Evolutionary conservation across 2,888 invertebrate genomes (phyloP).

Genomic region (Catotricha subobsoleta): DNA sequence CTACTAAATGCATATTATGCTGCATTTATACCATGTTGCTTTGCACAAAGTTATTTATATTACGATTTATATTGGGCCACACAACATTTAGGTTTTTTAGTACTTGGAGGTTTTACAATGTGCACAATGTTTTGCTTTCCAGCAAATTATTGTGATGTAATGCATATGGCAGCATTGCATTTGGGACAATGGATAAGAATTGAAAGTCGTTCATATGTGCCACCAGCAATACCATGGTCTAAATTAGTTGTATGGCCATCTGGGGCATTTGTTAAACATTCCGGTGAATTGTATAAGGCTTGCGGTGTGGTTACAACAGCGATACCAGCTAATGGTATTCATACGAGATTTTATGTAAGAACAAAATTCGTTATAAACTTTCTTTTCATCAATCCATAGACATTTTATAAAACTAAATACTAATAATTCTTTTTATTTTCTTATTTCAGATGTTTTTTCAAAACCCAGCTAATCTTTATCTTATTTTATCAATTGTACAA

Average conservation of each 20-base stretch:
- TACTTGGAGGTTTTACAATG: slow-evolving; percentile 68
- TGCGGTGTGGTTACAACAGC: slow-evolving; percentile 69
- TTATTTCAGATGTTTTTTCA: slow-evolving; percentile 63
- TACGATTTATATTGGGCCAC: slow-evolving; percentile 72
- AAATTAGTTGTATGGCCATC: slow-evolving; percentile 49
- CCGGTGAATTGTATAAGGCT: slow-evolving; percentile 55
- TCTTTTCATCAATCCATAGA: background rate
- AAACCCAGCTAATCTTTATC: slow-evolving; percentile 63
- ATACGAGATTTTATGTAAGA: slow-evolving; percentile 74
- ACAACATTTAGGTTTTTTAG: slow-evolving; percentile 69
- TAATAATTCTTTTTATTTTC: slow-evolving; percentile 14
- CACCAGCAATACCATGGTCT: slow-evolving; percentile 32
- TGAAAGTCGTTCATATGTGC: slow-evolving; percentile 16
- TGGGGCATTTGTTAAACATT: slow-evolving; percentile 55
- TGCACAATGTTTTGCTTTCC: slow-evolving; percentile 49
- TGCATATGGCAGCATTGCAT: slow-evolving; percentile 80
- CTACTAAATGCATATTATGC: slow-evolving; percentile 74
- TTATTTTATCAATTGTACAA: slow-evolving; percentile 54
- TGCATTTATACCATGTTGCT: slow-evolving; percentile 75
- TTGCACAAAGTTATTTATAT: slow-evolving; percentile 58
- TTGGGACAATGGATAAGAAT: slow-evolving; percentile 41
- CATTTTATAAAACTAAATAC: background rate
- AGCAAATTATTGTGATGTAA: slow-evolving; percentile 61
- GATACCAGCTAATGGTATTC: slow-evolving; percentile 64
- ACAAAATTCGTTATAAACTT: no score